Percentiles rank a stretch among this genome's conserved stretches.
Conservation (phyloP, 2,113 vertebrate genomes). For the Cottus gobio region DNA sequence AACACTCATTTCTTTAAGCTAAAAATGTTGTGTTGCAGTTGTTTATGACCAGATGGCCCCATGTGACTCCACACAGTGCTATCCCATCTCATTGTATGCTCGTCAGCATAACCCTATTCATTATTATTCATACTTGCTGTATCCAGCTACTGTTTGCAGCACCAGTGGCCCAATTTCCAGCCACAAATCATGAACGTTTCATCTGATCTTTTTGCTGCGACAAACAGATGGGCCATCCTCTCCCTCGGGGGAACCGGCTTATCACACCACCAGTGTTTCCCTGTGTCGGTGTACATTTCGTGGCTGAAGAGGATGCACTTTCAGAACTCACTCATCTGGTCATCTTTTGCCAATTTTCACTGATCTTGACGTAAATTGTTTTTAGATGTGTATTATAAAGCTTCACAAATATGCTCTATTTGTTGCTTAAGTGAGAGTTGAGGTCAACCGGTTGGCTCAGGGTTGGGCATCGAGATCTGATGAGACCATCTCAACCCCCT, state of each 20-base stretch:
- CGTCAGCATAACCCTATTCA: neutral
- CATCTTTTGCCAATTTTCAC: neutral
- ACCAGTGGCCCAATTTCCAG: slow-evolving; percentile 56
- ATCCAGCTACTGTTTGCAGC: slow-evolving; percentile 23
- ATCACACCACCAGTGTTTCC: slow-evolving; percentile 29
- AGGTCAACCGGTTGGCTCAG: too few species aligned
- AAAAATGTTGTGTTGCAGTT: neutral
- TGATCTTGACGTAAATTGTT: neutral
- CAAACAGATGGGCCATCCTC: slow-evolving; percentile 50
- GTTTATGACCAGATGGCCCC: neutral
- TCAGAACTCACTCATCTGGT: neutral
- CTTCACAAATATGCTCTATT: neutral
- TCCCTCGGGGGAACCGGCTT: slow-evolving; percentile 11
- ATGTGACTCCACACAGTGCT: neutral
- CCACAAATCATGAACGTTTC: slow-evolving; percentile 56
- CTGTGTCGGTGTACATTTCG: slow-evolving; percentile 1
- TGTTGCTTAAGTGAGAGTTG: too few species aligned
- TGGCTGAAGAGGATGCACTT: neutral
- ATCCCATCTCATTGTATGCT: neutral
- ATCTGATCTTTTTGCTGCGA: slow-evolving; percentile 35
- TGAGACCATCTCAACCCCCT: neutral
- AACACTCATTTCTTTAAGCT: neutral
- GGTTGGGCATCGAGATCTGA: neutral
- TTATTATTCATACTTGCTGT: slow-evolving; percentile 16
- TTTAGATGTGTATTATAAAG: neutral